Conservation (phyloP, 2,113 vertebrate species). For the Grus americana region DNA sequence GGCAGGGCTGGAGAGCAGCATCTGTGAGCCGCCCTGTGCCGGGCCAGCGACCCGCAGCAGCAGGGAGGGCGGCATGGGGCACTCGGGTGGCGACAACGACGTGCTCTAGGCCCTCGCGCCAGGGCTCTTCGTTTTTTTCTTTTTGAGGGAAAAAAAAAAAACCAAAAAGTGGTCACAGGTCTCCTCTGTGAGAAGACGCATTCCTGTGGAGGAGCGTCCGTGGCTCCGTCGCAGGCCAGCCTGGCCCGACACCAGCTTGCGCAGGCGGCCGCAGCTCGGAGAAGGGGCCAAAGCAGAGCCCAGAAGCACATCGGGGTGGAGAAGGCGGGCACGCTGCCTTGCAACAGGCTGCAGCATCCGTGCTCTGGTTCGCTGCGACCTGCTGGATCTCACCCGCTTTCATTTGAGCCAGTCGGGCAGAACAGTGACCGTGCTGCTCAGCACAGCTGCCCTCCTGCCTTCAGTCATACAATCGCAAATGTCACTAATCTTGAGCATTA, state of each 20-base stretch:
- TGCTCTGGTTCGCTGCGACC: fast-evolving
- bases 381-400: fast-evolving
- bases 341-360: fast-evolving
- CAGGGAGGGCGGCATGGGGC: neutral
- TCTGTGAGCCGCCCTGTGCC: no score
- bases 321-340: neutral
- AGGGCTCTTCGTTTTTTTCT: no score
- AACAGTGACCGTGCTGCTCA: fast-evolving
- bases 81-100: fast-evolving
- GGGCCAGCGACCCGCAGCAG: no score
- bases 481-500: fast-evolving
- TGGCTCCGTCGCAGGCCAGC: neutral
- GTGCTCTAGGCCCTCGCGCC: neutral
- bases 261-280: neutral
- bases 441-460: neutral
- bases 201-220: fast-evolving
- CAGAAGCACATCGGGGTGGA: fast-evolving
- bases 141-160: no score
- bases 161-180: fast-evolving
- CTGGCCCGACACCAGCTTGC: neutral
- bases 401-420: neutral
- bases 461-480: no score
- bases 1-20: no score
- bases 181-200: neutral
- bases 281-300: neutral